Evolutionary conservation across 2,888 invertebrate species (phyloP).

Genomic region (Dorcus parallelipipedus): DNA sequence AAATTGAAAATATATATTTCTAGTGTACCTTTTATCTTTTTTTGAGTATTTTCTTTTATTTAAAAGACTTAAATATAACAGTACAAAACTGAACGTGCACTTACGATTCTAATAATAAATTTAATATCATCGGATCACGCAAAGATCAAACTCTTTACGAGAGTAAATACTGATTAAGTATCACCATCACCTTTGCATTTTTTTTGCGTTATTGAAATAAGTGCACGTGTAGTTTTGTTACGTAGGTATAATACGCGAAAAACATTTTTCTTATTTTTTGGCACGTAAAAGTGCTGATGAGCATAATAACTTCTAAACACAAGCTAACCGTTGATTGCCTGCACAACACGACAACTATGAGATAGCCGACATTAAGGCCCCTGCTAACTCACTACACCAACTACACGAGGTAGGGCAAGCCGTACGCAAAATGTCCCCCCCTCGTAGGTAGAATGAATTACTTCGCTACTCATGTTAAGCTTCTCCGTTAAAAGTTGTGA

Average conservation of each 20-base stretch:
- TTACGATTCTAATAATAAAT: background rate
- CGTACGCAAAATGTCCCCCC: background rate
- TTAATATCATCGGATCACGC: background rate
- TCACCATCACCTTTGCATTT: too few species aligned
- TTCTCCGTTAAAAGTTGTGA: background rate
- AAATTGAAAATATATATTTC: slow-evolving; percentile 36
- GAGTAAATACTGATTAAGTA: too few species aligned
- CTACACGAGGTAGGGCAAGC: slow-evolving; percentile 2
- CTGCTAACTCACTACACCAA: slow-evolving; percentile 44
- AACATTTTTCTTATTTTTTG: background rate
- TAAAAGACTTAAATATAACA: slow-evolving; percentile 1
- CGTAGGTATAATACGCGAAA: too few species aligned
- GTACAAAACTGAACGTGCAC: background rate
- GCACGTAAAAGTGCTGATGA: slow-evolving; percentile 5
- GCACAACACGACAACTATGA: slow-evolving; percentile 50
- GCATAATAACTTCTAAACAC: slow-evolving; percentile 26
- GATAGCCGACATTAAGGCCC: slow-evolving; percentile 49
- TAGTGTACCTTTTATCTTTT: slow-evolving; percentile 22
- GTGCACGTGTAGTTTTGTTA: too few species aligned
- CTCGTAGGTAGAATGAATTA: too few species aligned
- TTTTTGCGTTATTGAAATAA: too few species aligned
- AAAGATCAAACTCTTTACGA: too few species aligned
- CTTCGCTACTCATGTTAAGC: background rate
- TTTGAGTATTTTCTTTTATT: slow-evolving; percentile 17
- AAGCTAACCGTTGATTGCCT: slow-evolving; percentile 48